Evolutionary conservation across 2,888 invertebrate genomes (phyloP).

Genomic region (Drosophila ustulata): DNA sequence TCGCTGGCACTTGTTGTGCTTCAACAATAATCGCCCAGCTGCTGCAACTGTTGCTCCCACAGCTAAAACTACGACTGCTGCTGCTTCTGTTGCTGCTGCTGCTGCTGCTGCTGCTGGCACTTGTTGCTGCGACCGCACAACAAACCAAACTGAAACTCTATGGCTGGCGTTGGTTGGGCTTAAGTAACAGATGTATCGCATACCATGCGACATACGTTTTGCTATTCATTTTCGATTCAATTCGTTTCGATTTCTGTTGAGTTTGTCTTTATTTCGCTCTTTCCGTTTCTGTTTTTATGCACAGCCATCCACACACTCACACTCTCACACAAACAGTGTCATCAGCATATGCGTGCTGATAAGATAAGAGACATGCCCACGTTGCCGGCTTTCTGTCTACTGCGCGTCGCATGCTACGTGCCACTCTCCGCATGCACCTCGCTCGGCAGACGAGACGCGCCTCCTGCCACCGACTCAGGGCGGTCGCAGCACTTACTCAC

Average conservation of each 20-base stretch:
- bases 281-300: conserved; percentile 46
- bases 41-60: conserved; percentile 23
- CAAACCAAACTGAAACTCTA: conserved; percentile 77
- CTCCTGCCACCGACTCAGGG: conserved; percentile 19
- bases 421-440: conserved; percentile 54
- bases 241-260: conserved; percentile 37
- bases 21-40: conserved; percentile 48
- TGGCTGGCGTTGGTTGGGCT: conserved; percentile 61
- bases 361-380: conserved; percentile 64
- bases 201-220: conserved; percentile 39
- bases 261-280: conserved; percentile 47
- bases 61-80: conserved; percentile 22
- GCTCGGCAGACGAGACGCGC: conserved; percentile 27
- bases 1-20: conserved; percentile 74
- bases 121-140: conserved; percentile 78
- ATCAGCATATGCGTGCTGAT: conserved; percentile 52
- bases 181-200: conserved; percentile 67
- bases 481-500: conserved; percentile 1
- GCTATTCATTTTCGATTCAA: conserved; percentile 20
- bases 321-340: conserved; percentile 8
- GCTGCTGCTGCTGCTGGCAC: conserved; percentile 53
- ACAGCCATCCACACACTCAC: conserved; percentile 18
- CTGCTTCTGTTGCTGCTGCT: conserved; percentile 21
- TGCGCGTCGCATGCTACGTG: conserved; percentile 46
- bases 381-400: conserved; percentile 19